Percentiles rank a stretch among this genome's conserved stretches.
phyloP scores from a whole-genome alignment of 1,140 invertebrate genomes.

The Zaprionus camerounensis region DNA sequence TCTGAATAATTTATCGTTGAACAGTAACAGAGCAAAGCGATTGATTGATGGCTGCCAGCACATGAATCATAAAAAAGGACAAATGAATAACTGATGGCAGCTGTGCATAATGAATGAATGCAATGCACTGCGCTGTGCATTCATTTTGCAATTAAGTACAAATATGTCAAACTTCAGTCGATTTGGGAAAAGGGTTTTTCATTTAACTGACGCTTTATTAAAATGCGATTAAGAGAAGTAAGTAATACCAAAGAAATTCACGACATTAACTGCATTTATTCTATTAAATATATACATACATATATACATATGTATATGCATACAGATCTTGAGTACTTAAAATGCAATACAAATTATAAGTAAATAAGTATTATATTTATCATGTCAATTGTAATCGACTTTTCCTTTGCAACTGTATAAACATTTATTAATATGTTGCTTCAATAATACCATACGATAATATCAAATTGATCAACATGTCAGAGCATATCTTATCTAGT shows the following conservation, averaged over 20 bases:
- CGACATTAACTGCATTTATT: too few species aligned
- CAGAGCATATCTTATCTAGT: neutral
- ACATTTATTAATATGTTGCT: neutral
- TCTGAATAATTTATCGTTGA: conserved; percentile 56
- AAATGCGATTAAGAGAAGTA: conserved; percentile 59
- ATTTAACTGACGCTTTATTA: conserved; percentile 48
- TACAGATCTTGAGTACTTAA: neutral
- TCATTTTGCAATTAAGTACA: conserved; percentile 62
- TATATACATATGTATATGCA: too few species aligned
- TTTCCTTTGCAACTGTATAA: neutral
- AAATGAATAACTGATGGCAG: conserved; percentile 62
- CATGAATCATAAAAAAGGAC: conserved; percentile 43
- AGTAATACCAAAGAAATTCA: too few species aligned
- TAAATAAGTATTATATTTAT: neutral
- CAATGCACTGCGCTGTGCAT: conserved; percentile 47
- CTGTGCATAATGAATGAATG: conserved; percentile 54
- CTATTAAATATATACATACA: too few species aligned
- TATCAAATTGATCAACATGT: neutral
- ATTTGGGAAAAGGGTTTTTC: neutral
- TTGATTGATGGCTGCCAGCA: conserved; percentile 44
- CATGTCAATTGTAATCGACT: neutral
- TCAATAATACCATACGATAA: neutral
- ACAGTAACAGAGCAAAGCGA: conserved; percentile 27
- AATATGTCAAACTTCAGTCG: conserved; percentile 17
- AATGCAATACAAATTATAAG: neutral